phyloP scores from a whole-genome alignment of 1,140 invertebrate genomes.

The Lineus longissimus region DNA sequence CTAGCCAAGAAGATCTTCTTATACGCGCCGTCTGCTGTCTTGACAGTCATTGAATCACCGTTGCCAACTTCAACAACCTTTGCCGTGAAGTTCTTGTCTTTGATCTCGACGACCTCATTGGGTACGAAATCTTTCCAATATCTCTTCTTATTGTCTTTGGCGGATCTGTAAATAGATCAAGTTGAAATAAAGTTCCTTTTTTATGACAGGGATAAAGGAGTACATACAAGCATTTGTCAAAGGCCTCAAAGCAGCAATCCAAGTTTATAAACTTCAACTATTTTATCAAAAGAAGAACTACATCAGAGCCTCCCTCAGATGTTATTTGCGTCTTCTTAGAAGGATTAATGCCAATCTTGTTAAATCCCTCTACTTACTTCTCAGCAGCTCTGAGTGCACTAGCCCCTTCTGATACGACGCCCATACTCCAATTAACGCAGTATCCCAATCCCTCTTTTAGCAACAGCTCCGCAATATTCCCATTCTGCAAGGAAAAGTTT shows the following conservation, averaged over 20 bases:
- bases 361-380: slow-evolving; percentile 49
- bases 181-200: neutral
- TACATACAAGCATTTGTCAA: too few species aligned
- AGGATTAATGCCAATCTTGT: too few species aligned
- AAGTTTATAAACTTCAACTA: too few species aligned
- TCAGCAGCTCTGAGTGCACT: slow-evolving; percentile 74
- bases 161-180: slow-evolving; percentile 54
- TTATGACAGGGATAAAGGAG: too few species aligned
- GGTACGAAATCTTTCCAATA: slow-evolving; percentile 80
- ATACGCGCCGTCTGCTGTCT: slow-evolving; percentile 69
- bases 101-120: slow-evolving; percentile 55
- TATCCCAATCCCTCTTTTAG: slow-evolving; percentile 87
- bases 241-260: too few species aligned
- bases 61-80: slow-evolving; percentile 90
- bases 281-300: too few species aligned
- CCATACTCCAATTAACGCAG: slow-evolving; percentile 97
- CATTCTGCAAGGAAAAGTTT: slow-evolving; percentile 59
- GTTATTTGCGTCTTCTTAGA: too few species aligned
- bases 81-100: slow-evolving; percentile 79
- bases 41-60: slow-evolving; percentile 87
- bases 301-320: too few species aligned
- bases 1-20: slow-evolving; percentile 96
- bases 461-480: slow-evolving; percentile 92
- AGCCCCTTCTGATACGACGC: slow-evolving; percentile 73
- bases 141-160: slow-evolving; percentile 81